Evolutionary conservation across 2,888 invertebrate species (phyloP).

Genomic region (Camponotus fellah): DNA sequence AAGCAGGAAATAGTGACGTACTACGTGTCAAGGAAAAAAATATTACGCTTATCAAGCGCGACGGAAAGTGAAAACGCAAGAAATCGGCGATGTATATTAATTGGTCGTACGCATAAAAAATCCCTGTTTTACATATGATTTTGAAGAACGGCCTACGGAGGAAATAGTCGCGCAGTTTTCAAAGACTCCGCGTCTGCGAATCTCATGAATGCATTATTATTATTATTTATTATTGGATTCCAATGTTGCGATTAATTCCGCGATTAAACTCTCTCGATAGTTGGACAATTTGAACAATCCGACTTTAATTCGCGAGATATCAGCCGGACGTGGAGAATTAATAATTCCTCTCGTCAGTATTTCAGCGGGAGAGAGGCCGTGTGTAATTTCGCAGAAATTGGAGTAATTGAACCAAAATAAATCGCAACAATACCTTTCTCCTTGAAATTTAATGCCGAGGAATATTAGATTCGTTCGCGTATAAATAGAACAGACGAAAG

Average conservation of each 20-base stretch:
- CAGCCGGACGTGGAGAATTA: not conserved
- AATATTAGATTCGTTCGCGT: not conserved
- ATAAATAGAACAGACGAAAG: not conserved
- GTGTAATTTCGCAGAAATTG: not conserved
- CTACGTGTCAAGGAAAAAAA: not conserved
- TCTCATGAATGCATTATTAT: not conserved
- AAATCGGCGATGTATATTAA: not conserved
- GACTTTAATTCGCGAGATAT: conserved; percentile 10
- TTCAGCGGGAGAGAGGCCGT: not conserved
- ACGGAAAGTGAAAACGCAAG: not conserved
- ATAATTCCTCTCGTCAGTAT: not conserved
- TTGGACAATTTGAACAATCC: not conserved
- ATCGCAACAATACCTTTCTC: not conserved
- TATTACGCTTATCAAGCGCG: no score
- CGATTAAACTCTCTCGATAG: not conserved
- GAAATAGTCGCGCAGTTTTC: not conserved
- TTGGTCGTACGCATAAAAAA: not conserved
- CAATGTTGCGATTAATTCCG: conserved; percentile 4
- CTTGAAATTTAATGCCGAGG: not conserved
- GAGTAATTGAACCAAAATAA: not conserved
- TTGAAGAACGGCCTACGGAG: not conserved
- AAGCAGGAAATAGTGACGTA: not conserved
- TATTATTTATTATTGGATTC: not conserved
- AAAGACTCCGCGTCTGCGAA: not conserved
- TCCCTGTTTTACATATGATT: not conserved